Percentiles rank a stretch among this genome's conserved stretches.
These are phyloP conservation scores for Hybos culiciformis DNA, from an alignment of 2,888 invertebrate species.

Conservation along the genomic window DNA sequence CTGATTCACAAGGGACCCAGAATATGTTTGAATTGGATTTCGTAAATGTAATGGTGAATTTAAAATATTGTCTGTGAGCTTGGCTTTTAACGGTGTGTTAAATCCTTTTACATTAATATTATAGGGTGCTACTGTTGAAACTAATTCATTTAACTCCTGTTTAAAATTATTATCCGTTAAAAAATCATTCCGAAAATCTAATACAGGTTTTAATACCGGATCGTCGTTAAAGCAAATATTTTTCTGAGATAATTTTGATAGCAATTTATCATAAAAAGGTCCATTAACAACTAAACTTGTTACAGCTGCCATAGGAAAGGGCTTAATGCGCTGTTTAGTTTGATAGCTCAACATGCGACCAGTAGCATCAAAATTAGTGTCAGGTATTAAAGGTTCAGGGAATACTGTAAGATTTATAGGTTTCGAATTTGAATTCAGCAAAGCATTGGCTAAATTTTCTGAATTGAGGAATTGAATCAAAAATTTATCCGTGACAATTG, in stretches of 20 bases:
- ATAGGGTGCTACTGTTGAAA: constrained; percentile 13
- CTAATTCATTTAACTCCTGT: constrained; percentile 30
- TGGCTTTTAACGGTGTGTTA: constrained; percentile 8
- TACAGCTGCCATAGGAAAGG: constrained; percentile 42
- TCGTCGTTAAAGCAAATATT: constrained; percentile 42
- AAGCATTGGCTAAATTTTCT: constrained; percentile 21
- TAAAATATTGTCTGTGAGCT: constrained; percentile 18
- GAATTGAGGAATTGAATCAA: constrained; percentile 22
- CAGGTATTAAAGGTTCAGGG: constrained; percentile 21
- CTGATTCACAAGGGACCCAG: constrained; percentile 28
- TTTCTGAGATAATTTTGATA: constrained; percentile 40
- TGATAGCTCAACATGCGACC: not conserved
- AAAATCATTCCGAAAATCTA: constrained; percentile 45
- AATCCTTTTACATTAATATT: constrained; percentile 15
- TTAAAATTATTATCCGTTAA: constrained; percentile 41
- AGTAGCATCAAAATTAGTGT: constrained; percentile 9
- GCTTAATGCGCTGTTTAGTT: constrained; percentile 36
- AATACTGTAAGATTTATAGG: constrained; percentile 28
- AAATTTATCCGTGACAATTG: constrained; percentile 19
- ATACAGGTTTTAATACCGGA: constrained; percentile 43
- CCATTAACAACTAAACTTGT: constrained; percentile 46
- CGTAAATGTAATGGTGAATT: constrained; percentile 30
- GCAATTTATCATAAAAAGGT: constrained; percentile 44
- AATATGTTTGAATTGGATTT: constrained; percentile 22
- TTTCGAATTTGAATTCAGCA: constrained; percentile 16